Base-by-base conservation (phyloP, 2,888 invertebrate genomes). In the Rhodophaea formosa region DNA sequence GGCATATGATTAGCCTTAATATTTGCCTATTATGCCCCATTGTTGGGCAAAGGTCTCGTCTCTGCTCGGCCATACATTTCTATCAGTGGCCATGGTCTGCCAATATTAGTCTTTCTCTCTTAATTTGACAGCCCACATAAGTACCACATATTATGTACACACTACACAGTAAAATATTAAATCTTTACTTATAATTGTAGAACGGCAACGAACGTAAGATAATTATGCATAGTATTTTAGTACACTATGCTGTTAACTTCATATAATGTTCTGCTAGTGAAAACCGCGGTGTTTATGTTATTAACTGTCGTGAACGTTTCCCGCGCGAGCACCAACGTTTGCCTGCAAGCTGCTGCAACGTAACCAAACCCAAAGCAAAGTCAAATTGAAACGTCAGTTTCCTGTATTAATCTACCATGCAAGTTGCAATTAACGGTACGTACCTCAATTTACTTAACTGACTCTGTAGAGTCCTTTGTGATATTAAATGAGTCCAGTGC, bases 351-450 rank as follows among this genome's bases (percentile, higher is more conserved):
- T 46, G 12, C 17, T 46, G 23, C 23, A 46, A 23, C 46, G 6
- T 39, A 12, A 39, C 39, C 12, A 10, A 46, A 45, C 16, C 17
- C 42, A 6, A 44, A 44, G 43, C 80, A 78, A 80, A 85, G 76
- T 81, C 75, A 80, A 85, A 88, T 87, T 84, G 85, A 81, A 86
- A 85, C 75, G 87, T 84, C 86, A 85, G 69, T 74, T 70, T 23
- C 46, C 7, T 10, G 16, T 17, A 45, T 77, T 68, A 77, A 77
- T 75, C 77, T 70, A 68, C 68, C 62, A 59, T 59, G 59, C 61
- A 66, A 66, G 59, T 59, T 56, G 3, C 46, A 46, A 12, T 12
- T 46, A 30, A 7, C 10, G 10, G 39, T 8, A 39, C n/a, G 39
- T 39, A 39, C 23, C 23, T n/a, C n/a, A 35, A 12, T 35, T 35